Base-by-base conservation (phyloP, 2,888 invertebrate genomes). In the Colostygia pectinataria region DNA sequence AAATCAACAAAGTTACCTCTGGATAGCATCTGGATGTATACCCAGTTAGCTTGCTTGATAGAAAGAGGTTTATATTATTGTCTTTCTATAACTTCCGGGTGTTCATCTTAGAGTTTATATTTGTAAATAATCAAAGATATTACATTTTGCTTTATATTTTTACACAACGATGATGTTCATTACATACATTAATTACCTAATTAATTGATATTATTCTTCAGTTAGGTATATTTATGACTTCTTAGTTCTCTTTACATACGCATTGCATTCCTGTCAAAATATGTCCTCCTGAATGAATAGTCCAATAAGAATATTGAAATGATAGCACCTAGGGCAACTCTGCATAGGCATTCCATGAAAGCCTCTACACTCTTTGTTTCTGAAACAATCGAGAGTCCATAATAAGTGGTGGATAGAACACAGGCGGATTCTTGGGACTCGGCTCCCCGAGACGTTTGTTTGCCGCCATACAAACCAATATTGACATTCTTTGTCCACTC, bases 401-500 rank as follows among this genome's bases (percentile, higher is more conserved):
- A 68, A 63, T 67, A 66, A 66, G 68, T 63, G 70, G 68, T 63
- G 71, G 68, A 69, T 66, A 66, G 67, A 71, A 74, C 67, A 72
- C 68, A 59, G 67, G 65, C 65, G 63, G 73, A 78, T 87, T 82
- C 83, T 77, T 74, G 77, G 82, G 81, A 83, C 69, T 66, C 67
- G 65, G 59, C 65, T 74, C 72, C 51, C 66, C 60, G 76, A 76
- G 72, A 69, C 74, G 63, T 64, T 66, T 84, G 80, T 83, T 83
- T 80, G 80, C 81, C 60, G 71, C 71, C 74, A 79, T 77, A 78
- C 78, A 81, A 78, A 80, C 82, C 80, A 83, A 84, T 85, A 85
- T 87, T 87, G 87, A 83, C 86, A 83, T 78, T 81, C 71, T 73
- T 87, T 86, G 83, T 83, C 77, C 75, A 71, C 74, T 74, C 74